Percentiles rank a stretch among this genome's conserved stretches.
Evolutionary conservation across 2,113 vertebrate species (phyloP).

Genomic region (Pollimyrus isidori): DNA sequence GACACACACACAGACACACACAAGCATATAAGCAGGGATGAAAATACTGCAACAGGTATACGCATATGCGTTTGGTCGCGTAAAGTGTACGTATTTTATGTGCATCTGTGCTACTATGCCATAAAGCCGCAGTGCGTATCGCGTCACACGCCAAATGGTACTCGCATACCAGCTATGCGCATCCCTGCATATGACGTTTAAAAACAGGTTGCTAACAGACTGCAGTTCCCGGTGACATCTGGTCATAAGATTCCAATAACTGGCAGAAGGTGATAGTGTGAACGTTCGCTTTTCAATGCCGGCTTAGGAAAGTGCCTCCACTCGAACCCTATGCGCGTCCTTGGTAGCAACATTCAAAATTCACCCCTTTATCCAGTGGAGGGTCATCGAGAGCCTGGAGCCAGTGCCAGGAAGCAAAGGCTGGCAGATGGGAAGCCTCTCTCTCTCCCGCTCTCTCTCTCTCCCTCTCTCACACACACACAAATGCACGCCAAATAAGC

Average conservation of each 20-base stretch:
- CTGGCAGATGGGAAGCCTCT: background rate
- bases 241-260: background rate
- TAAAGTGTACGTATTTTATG: background rate
- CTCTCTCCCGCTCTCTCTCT: background rate
- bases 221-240: background rate
- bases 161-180: background rate
- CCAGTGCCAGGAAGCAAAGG: background rate
- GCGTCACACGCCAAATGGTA: too few species aligned
- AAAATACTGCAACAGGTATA: background rate
- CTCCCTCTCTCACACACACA: background rate
- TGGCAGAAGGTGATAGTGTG: background rate
- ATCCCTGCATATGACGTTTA: background rate
- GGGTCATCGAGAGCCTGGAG: background rate
- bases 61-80: background rate
- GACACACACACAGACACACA: too few species aligned
- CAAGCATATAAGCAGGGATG: background rate
- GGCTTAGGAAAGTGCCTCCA: background rate
- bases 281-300: background rate
- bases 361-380: background rate
- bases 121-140: too few species aligned
- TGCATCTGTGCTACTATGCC: too few species aligned
- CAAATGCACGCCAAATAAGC: background rate
- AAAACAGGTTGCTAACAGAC: background rate
- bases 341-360: background rate
- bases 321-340: background rate